Conservation (phyloP, 1,140 invertebrate species). For the Steinernema khuongi region DNA sequence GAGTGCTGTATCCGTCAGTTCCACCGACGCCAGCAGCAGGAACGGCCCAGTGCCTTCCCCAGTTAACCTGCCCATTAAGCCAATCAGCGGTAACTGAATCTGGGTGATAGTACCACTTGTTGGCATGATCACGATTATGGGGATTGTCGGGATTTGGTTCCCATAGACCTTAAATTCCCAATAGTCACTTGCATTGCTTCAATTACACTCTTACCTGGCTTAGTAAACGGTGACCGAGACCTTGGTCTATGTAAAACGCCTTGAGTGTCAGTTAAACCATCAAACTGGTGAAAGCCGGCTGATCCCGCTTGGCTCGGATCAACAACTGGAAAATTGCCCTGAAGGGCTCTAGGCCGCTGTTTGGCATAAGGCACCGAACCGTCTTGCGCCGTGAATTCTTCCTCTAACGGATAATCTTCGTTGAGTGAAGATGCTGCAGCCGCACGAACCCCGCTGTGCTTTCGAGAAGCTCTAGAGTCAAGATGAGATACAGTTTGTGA, state of each 20-base stretch:
- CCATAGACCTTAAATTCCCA: constrained; percentile 17
- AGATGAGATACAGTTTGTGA: no score
- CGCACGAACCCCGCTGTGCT: no score
- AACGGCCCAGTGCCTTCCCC: constrained; percentile 46
- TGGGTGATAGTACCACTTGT: constrained; percentile 32
- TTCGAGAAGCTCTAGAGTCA: no score
- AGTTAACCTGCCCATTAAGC: constrained; percentile 36
- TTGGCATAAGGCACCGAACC: neutral
- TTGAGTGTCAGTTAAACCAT: neutral
- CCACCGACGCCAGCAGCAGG: constrained; percentile 48
- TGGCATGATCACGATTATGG: constrained; percentile 34
- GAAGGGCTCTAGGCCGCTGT: neutral
- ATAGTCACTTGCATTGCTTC: neutral
- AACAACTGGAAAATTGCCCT: neutral
- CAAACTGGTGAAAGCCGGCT: neutral
- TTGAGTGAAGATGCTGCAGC: neutral
- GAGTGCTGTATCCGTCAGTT: constrained; percentile 41
- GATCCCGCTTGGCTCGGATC: neutral
- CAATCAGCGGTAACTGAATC: constrained; percentile 26
- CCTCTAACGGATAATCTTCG: neutral
- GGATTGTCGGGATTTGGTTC: constrained; percentile 31
- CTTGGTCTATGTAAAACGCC: neutral
- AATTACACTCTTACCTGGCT: neutral
- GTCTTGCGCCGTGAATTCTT: neutral
- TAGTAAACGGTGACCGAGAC: neutral